phyloP scores from a whole-genome alignment of 2,797 vertebrate genomes.

The Microchirus variegatus region DNA sequence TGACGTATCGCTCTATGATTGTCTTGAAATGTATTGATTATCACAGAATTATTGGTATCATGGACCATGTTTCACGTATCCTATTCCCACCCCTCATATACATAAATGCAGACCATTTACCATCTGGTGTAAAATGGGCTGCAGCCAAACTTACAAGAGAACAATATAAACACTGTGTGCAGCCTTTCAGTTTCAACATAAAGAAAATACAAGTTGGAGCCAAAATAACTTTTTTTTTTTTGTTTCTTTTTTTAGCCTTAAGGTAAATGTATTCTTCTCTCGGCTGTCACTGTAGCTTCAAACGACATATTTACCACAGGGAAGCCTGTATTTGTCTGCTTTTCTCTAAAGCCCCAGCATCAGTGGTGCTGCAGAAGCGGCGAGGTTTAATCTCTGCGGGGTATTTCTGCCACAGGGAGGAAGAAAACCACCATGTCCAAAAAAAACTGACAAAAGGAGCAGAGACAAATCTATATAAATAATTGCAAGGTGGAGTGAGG shows the following conservation, averaged over 20 bases:
- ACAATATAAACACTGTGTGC: too few species aligned
- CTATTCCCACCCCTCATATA: too few species aligned
- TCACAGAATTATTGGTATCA: too few species aligned
- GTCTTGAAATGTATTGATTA: too few species aligned
- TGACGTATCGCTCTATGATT: too few species aligned
- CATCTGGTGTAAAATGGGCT: too few species aligned
- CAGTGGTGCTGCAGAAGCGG: constrained; percentile 38
- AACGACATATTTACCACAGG: constrained; percentile 53
- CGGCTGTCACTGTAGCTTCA: constrained; percentile 48
- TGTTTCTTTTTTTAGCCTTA: too few species aligned
- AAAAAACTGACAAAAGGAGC: constrained; percentile 56
- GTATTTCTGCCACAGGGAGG: constrained; percentile 35
- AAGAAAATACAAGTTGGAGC: too few species aligned
- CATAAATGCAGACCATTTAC: too few species aligned
- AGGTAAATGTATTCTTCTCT: constrained; percentile 18
- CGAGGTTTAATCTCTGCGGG: constrained; percentile 44
- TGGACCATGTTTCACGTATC: too few species aligned
- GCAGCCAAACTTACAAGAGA: too few species aligned
- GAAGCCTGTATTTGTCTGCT: constrained; percentile 52
- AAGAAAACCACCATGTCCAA: constrained; percentile 38
- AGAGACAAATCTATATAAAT: constrained; percentile 82
- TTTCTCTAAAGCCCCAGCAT: constrained; percentile 44
- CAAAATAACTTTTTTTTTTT: constrained; percentile 30
- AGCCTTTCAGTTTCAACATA: too few species aligned
- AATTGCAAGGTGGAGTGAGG: constrained; percentile 72